These are phyloP conservation scores for Theocolax elegans DNA, from an alignment of 1,140 invertebrate genomes.

Conservation along the genomic window DNA sequence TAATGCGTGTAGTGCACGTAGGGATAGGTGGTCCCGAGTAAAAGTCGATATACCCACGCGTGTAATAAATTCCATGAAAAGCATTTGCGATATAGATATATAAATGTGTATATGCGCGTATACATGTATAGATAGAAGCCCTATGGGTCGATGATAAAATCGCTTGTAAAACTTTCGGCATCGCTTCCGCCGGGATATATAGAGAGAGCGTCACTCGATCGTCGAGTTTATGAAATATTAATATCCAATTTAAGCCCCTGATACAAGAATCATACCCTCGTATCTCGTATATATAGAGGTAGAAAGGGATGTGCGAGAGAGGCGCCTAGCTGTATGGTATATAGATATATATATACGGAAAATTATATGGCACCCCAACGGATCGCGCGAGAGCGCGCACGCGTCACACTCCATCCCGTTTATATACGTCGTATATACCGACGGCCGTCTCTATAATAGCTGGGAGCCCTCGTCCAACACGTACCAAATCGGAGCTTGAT, in stretches of 20 bases:
- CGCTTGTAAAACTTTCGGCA: conserved; percentile 16
- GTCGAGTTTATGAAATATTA: conserved; percentile 61
- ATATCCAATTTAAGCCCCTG: conserved; percentile 63
- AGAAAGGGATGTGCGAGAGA: no score
- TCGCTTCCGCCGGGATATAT: background rate
- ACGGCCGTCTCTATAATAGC: conserved; percentile 1
- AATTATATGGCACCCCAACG: conserved; percentile 22
- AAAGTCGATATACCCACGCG: no score
- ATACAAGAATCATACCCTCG: conserved; percentile 44
- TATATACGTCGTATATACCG: conserved; percentile 3
- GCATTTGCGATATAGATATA: no score
- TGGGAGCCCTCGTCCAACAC: background rate
- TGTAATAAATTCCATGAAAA: no score
- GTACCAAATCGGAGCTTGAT: conserved; percentile 30
- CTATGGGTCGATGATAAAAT: conserved; percentile 31
- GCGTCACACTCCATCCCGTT: conserved; percentile 6
- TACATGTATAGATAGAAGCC: no score
- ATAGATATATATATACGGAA: no score
- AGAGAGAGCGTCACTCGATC: conserved; percentile 13
- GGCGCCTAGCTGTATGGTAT: no score
- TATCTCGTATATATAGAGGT: background rate
- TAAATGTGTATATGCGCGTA: no score
- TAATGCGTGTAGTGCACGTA: no score
- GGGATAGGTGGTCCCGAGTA: no score
- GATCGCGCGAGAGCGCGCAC: background rate